Evolutionary conservation across 2,797 vertebrate genomes (phyloP).

Genomic region (Acipenser oxyrinchus): DNA sequence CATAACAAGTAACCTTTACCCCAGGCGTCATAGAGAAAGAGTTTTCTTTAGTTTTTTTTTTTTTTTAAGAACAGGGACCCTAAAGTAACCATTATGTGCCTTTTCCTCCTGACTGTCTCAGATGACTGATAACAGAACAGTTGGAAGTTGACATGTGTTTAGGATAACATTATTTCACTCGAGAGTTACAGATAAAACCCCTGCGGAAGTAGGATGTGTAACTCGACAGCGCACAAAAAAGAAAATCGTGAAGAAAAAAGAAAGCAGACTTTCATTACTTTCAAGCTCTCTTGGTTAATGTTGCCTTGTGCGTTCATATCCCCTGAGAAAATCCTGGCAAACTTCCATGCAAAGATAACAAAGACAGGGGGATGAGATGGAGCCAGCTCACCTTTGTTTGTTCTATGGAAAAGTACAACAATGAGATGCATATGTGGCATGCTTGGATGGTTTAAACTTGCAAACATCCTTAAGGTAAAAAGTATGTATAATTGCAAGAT

Average conservation of each 20-base stretch:
- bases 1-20: slow-evolving; percentile 11
- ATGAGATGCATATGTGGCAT: slow-evolving; percentile 12
- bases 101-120: slow-evolving; percentile 25
- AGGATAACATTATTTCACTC: slow-evolving; percentile 17
- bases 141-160: slow-evolving; percentile 22
- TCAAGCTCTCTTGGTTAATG: slow-evolving; percentile 33
- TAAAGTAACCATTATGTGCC: slow-evolving; percentile 32
- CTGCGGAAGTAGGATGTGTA: slow-evolving; percentile 17
- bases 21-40: slow-evolving; percentile 25
- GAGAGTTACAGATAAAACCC: slow-evolving; percentile 12
- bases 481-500: slow-evolving; percentile 3
- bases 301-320: slow-evolving; percentile 29
- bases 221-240: slow-evolving; percentile 11
- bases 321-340: slow-evolving; percentile 22
- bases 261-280: slow-evolving; percentile 37
- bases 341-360: slow-evolving; percentile 25
- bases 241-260: slow-evolving; percentile 12
- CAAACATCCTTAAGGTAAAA: slow-evolving; percentile 7
- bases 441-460: neutral
- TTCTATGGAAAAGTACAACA: slow-evolving; percentile 12
- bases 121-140: slow-evolving; percentile 28
- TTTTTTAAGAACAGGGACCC: slow-evolving; percentile 24
- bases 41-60: too few species aligned
- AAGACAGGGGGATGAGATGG: slow-evolving; percentile 23
- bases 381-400: slow-evolving; percentile 25